Evolutionary conservation across 2,888 invertebrate species (phyloP).

Genomic region (Drosophila recens): DNA sequence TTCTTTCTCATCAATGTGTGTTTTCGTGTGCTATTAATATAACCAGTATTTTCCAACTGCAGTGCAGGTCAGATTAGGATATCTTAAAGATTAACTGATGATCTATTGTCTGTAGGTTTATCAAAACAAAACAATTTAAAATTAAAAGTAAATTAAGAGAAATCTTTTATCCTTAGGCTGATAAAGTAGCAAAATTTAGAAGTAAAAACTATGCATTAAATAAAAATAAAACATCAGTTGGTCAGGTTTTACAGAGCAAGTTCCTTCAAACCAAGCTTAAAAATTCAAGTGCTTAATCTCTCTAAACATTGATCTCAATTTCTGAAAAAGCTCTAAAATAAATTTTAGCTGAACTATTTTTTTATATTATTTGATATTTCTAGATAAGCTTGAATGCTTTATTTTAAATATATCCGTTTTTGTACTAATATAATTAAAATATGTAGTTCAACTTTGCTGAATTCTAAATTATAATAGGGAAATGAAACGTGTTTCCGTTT

Average conservation of each 20-base stretch:
- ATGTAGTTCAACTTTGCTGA: background rate
- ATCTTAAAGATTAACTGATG: background rate
- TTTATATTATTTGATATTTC: background rate
- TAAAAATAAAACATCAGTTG: background rate
- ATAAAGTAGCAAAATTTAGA: background rate
- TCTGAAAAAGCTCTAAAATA: no score
- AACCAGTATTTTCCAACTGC: constrained; percentile 3
- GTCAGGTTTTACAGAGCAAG: background rate
- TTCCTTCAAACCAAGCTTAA: no score
- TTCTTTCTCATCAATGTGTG: constrained; percentile 22
- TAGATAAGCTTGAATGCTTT: no score
- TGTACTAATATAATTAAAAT: no score
- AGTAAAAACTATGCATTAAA: background rate
- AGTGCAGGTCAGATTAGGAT: background rate
- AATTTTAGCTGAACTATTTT: no score
- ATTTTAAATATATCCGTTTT: background rate
- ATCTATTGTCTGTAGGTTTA: background rate
- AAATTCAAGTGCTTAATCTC: no score
- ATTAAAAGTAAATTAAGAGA: background rate
- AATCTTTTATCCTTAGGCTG: background rate
- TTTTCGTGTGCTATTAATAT: constrained; percentile 11
- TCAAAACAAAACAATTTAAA: background rate
- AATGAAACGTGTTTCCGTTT: constrained; percentile 23
- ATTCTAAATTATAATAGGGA: constrained; percentile 24
- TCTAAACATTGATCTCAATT: no score